phyloP scores from a whole-genome alignment of 2,113 vertebrate genomes.

The Salvelinus alpinus region DNA sequence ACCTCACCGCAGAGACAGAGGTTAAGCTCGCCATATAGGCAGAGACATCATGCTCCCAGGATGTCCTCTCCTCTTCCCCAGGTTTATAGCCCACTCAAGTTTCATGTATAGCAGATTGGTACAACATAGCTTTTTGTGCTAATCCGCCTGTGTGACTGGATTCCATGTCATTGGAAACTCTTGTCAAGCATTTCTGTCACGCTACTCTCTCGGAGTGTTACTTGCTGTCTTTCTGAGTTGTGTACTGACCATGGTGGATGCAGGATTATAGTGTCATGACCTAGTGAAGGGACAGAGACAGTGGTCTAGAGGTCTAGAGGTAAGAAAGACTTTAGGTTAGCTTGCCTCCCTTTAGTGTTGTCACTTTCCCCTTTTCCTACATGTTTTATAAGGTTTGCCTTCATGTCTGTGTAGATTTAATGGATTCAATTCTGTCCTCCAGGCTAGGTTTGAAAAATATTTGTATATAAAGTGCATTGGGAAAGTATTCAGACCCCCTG shows the following conservation, averaged over 20 bases:
- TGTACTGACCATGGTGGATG: not conserved
- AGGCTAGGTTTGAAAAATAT: not conserved
- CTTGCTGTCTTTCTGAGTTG: not conserved
- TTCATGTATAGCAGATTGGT: not conserved
- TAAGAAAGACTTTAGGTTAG: not conserved
- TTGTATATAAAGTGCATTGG: too few species aligned
- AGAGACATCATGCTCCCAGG: not conserved
- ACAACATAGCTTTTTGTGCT: not conserved
- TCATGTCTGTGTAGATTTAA: not conserved
- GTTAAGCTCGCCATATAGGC: too few species aligned
- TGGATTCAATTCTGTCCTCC: not conserved
- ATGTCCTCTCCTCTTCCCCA: conserved; percentile 4
- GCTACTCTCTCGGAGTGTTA: not conserved
- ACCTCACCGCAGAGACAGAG: not conserved
- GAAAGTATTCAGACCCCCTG: too few species aligned
- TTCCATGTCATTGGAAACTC: not conserved
- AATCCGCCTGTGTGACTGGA: not conserved
- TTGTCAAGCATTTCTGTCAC: not conserved
- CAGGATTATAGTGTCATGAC: not conserved
- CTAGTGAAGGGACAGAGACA: not conserved
- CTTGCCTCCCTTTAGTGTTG: not conserved
- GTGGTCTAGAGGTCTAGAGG: not conserved
- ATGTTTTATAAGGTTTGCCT: not conserved
- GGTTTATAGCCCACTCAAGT: not conserved
- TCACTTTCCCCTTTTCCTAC: not conserved